These are phyloP conservation scores for Orchesella flavescens DNA, from an alignment of 2,888 invertebrate species.

Conservation along the genomic window DNA sequence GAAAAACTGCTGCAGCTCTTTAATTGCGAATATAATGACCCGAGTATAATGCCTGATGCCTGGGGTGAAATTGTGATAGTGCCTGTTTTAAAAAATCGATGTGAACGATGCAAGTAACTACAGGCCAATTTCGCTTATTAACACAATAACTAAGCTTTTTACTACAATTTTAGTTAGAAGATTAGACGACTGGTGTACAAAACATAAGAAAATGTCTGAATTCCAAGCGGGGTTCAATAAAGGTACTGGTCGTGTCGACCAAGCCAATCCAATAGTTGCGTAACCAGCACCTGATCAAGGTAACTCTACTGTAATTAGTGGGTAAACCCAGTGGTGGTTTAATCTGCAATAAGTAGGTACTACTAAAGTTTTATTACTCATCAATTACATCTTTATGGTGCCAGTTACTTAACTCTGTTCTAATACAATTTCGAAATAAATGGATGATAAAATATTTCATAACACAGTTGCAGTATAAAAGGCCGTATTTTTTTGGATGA, in stretches of 20 bases:
- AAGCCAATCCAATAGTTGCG: too few species aligned
- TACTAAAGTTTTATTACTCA: too few species aligned
- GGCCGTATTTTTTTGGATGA: too few species aligned
- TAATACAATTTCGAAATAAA: too few species aligned
- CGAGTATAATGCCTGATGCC: background rate
- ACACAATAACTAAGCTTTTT: conserved; percentile 41
- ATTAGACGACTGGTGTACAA: conserved; percentile 26
- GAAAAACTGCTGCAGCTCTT: background rate
- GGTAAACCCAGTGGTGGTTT: too few species aligned
- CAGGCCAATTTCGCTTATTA: conserved; percentile 39
- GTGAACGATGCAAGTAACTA: conserved; percentile 8
- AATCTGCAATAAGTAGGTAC: too few species aligned
- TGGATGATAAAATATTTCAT: too few species aligned
- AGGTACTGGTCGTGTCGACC: conserved; percentile 27
- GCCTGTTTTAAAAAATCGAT: conserved; percentile 52
- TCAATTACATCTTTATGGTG: too few species aligned
- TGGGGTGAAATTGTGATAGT: conserved; percentile 34
- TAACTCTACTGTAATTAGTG: too few species aligned
- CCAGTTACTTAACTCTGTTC: too few species aligned
- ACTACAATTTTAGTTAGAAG: conserved; percentile 22
- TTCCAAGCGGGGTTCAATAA: conserved; percentile 38
- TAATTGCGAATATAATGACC: background rate
- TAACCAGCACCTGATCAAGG: too few species aligned
- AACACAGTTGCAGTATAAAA: too few species aligned
- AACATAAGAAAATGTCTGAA: conserved; percentile 14